These are phyloP conservation scores for Microcebus ravelobensis DNA, from an alignment of 2,113 vertebrate species.

Conservation along the genomic window DNA sequence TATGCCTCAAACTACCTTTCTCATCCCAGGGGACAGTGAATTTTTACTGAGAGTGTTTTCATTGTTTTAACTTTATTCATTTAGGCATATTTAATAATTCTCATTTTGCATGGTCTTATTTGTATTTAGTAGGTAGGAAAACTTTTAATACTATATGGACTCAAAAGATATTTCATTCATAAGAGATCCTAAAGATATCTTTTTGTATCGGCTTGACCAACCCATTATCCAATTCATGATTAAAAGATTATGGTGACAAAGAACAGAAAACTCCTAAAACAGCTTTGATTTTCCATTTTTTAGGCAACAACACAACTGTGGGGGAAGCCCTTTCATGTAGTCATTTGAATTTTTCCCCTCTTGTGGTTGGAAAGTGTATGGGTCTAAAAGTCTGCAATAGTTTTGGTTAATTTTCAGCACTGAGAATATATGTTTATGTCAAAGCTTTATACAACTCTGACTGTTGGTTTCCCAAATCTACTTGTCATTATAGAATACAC, in stretches of 20 bases:
- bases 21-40: not conserved
- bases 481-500: not conserved
- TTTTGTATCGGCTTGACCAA: not conserved
- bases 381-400: not conserved
- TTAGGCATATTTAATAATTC: not conserved
- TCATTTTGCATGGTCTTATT: not conserved
- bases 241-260: not conserved
- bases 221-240: not conserved
- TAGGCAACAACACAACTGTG: not conserved
- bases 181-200: not conserved
- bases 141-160: not conserved
- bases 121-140: not conserved
- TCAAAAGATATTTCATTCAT: not conserved
- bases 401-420: not conserved
- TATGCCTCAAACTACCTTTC: slow-evolving; percentile 46
- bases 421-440: not conserved
- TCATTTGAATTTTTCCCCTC: not conserved
- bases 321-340: not conserved
- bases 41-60: not conserved
- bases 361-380: not conserved
- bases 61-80: not conserved
- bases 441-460: slow-evolving; percentile 46
- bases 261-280: not conserved
- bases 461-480: slow-evolving; percentile 39
- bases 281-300: not conserved